Evolutionary conservation across 2,797 vertebrate species (phyloP).

Genomic region (Mergus octosetaceus): DNA sequence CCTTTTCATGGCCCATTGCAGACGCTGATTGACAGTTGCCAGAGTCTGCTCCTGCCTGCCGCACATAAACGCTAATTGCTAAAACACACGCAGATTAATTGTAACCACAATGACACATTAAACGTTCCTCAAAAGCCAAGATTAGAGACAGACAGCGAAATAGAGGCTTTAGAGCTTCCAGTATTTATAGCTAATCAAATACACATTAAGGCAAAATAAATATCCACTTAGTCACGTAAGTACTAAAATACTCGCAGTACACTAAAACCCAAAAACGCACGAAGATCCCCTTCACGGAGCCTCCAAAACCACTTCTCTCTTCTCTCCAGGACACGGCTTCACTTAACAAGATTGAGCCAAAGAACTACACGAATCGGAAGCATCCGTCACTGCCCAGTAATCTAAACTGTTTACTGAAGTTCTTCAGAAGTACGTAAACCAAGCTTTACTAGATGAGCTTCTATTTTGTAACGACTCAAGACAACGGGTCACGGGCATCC

Average conservation of each 20-base stretch:
- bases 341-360: neutral
- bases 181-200: slow-evolving; percentile 61
- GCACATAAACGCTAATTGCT: slow-evolving; percentile 52
- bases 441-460: neutral
- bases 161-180: slow-evolving; percentile 7
- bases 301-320: slow-evolving; percentile 35
- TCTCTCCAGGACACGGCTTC: neutral
- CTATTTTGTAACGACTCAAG: neutral
- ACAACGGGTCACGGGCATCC: neutral
- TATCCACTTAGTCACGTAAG: slow-evolving; percentile 47
- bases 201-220: slow-evolving; percentile 63
- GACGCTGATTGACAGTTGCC: slow-evolving; percentile 50
- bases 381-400: slow-evolving; percentile 26
- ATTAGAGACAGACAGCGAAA: slow-evolving; percentile 27
- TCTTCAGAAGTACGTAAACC: neutral
- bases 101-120: slow-evolving; percentile 54
- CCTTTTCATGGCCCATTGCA: neutral
- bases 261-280: neutral
- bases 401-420: slow-evolving; percentile 25
- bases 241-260: neutral
- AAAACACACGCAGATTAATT: slow-evolving; percentile 57
- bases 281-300: neutral
- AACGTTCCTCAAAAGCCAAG: slow-evolving; percentile 59
- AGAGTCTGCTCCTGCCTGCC: neutral
- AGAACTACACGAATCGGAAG: slow-evolving; percentile 16